Percentiles rank a stretch among this genome's conserved stretches.
These are phyloP conservation scores for Chelidonichthys spinosus DNA, from an alignment of 2,797 vertebrate species.

Conservation along the genomic window DNA sequence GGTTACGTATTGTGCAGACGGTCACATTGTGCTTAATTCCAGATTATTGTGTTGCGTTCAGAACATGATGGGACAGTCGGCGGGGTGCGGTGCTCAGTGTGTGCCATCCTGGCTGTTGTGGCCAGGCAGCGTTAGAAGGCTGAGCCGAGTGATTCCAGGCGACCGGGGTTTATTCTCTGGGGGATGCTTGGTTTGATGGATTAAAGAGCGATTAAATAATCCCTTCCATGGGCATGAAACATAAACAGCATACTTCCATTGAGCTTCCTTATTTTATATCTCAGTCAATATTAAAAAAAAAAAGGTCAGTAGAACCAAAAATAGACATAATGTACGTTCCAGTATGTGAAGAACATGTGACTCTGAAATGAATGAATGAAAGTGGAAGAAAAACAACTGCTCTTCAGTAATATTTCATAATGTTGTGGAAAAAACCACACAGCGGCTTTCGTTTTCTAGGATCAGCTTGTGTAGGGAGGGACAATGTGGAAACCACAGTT, in stretches of 20 bases:
- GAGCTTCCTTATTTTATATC: background rate
- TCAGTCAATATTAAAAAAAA: background rate
- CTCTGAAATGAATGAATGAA: background rate
- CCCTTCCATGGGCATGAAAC: slow-evolving; percentile 20
- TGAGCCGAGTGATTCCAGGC: slow-evolving; percentile 32
- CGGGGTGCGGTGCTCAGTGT: slow-evolving; percentile 6
- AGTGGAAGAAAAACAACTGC: background rate
- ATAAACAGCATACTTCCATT: background rate
- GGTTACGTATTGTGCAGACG: background rate
- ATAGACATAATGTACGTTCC: background rate
- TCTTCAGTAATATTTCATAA: background rate
- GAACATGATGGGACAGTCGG: slow-evolving; percentile 18
- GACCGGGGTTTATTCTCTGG: slow-evolving; percentile 38
- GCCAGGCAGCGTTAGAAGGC: background rate
- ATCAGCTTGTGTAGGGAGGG: background rate
- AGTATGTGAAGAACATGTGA: background rate
- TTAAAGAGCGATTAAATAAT: slow-evolving; percentile 56
- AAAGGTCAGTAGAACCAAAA: background rate
- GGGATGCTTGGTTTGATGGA: slow-evolving; percentile 29
- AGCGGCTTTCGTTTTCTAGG: background rate
- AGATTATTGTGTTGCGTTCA: slow-evolving; percentile 46
- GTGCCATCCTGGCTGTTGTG: slow-evolving; percentile 23
- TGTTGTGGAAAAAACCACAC: background rate
- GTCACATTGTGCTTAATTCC: slow-evolving; percentile 39
- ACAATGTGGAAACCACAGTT: background rate